Conservation (phyloP, 2,113 vertebrate genomes). For the Genyomyrus donnyi region DNA sequence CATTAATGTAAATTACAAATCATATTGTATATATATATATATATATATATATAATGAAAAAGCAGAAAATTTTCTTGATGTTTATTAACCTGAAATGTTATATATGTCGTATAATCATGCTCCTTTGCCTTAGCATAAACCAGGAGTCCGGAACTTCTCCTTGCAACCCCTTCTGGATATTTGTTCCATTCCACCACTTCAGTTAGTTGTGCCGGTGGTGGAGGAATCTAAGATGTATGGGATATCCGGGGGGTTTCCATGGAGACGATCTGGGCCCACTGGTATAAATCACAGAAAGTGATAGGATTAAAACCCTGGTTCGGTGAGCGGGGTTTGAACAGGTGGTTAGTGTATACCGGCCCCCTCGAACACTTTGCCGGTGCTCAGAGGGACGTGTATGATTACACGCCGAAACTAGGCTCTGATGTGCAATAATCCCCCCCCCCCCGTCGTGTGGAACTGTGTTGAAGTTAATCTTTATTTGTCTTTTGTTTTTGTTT, state of each 20-base stretch:
- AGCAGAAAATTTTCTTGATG: slow-evolving; percentile 25
- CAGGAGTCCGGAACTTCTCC: not conserved
- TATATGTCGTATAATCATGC: slow-evolving; percentile 32
- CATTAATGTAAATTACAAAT: slow-evolving; percentile 52
- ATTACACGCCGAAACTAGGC: slow-evolving; percentile 26
- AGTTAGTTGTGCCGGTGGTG: not conserved
- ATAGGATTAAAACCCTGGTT: not conserved
- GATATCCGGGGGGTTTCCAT: not conserved
- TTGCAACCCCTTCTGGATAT: not conserved
- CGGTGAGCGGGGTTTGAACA: not conserved
- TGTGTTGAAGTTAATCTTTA: not conserved
- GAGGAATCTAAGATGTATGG: not conserved
- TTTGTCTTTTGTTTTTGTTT: too few species aligned
- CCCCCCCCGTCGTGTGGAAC: not conserved
- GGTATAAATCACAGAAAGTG: not conserved
- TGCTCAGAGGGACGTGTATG: too few species aligned
- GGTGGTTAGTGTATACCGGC: not conserved
- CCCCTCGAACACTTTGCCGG: not conserved
- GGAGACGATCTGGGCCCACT: not conserved
- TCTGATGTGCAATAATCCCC: not conserved
- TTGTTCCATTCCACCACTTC: not conserved
- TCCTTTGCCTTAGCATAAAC: slow-evolving; percentile 66
- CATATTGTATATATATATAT: slow-evolving; percentile 20
- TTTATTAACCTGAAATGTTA: slow-evolving; percentile 2
- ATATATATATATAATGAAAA: slow-evolving; percentile 21